These are phyloP conservation scores for Rynchops niger DNA, from an alignment of 2,113 vertebrate species.

Conservation along the genomic window DNA sequence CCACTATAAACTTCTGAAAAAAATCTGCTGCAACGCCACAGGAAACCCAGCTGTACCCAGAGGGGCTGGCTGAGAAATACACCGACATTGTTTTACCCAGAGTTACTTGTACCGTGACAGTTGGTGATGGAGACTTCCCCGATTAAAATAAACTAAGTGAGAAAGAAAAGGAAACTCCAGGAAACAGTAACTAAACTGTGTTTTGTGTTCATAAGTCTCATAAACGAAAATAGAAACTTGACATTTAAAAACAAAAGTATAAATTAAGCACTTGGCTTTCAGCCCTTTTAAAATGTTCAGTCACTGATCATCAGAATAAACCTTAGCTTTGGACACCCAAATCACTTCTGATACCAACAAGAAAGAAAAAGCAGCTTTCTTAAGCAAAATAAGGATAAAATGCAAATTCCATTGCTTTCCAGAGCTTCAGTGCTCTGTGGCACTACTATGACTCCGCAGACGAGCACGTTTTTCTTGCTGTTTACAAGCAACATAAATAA, in stretches of 20 bases:
- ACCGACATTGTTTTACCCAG: not conserved
- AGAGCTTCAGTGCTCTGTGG: not conserved
- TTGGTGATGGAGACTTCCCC: not conserved
- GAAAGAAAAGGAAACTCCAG: conserved; percentile 39
- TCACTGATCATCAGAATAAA: not conserved
- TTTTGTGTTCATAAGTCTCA: not conserved
- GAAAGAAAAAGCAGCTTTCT: not conserved
- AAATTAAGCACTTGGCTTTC: not conserved
- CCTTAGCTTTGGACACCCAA: not conserved
- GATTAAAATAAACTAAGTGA: conserved; percentile 26
- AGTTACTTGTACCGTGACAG: not conserved
- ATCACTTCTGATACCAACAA: not conserved
- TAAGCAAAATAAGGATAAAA: not conserved
- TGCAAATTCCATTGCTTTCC: not conserved
- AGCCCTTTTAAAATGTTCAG: not conserved
- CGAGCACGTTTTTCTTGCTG: not conserved
- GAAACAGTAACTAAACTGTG: not conserved
- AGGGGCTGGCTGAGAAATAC: not conserved
- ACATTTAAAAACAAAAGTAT: conserved; percentile 40
- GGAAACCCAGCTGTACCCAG: conserved; percentile 12
- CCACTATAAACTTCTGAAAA: not conserved
- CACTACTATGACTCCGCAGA: accelerated
- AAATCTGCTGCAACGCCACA: not conserved
- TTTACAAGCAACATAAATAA: not conserved
- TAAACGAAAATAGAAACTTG: conserved; percentile 48